Percentiles rank a stretch among this genome's conserved stretches.
phyloP scores from a whole-genome alignment of 2,888 invertebrate species.

The Chloroclysta siterata region DNA sequence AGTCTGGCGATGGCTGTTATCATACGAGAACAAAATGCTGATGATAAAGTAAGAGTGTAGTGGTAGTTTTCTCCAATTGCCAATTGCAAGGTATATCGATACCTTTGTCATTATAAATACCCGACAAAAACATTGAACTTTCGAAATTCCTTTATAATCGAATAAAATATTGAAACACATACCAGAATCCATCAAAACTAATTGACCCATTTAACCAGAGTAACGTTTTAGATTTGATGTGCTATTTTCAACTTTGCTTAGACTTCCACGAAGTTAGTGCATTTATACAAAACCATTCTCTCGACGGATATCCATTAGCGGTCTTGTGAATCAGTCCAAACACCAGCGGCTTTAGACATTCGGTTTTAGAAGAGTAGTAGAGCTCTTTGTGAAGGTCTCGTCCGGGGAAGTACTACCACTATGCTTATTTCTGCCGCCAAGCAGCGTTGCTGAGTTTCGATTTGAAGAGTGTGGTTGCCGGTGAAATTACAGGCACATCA shows the following conservation, averaged over 20 bases:
- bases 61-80: neutral
- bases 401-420: no score
- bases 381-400: no score
- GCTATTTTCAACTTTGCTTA: slow-evolving; percentile 37
- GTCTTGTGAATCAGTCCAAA: slow-evolving; percentile 61
- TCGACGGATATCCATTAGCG: slow-evolving; percentile 64
- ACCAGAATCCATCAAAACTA: slow-evolving; percentile 16
- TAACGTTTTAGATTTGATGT: slow-evolving; percentile 16
- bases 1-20: slow-evolving; percentile 51
- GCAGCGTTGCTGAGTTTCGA: no score
- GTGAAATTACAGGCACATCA: no score
- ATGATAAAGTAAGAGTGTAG: slow-evolving; percentile 45
- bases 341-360: slow-evolving; percentile 37
- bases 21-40: slow-evolving; percentile 42
- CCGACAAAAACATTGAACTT: neutral
- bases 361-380: no score
- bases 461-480: no score
- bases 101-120: neutral
- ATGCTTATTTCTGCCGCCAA: no score
- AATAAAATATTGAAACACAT: neutral
- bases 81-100: no score
- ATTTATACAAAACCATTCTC: slow-evolving; percentile 48
- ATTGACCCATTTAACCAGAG: slow-evolving; percentile 10
- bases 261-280: slow-evolving; percentile 55
- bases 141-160: neutral